Evolutionary conservation across 2,797 vertebrate genomes (phyloP), one percentile per base, ranked within the genome.

Genomic region (Pelobates cultripes): DNA sequence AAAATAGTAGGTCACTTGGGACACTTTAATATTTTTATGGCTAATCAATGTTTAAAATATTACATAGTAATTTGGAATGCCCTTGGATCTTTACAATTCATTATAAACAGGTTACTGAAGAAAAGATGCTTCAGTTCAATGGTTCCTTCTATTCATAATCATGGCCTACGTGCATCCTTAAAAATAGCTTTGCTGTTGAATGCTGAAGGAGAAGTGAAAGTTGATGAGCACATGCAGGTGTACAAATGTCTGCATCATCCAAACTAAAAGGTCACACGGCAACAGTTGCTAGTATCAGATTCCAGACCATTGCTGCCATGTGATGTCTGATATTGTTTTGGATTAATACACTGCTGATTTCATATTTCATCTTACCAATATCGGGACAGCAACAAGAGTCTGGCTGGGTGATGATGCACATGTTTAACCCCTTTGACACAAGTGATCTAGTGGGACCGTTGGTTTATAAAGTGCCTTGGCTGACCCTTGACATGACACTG

Each of bases 201-300:
- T 80, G 70, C 61, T 81, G 84, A 40, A 64, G 44, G 77, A 78
- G 6, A 12, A 0, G 68, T 85, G 85, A 86, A 84, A 77, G 80
- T 88, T 93, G 90, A 90, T 82, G 51, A 85, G 87, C 86, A 89
- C 87, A 89, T 90, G 80, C 91, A 94, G 92, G 86, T 93, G 91
- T 86, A 84, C 87, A 80, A 84, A 84, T 86, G 70, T 87, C 84
- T 80, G 85, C 85, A 86, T 88, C 89, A 92, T 88, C 88, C 87
- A 70, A 74, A 89, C 88, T 83, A 76, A 94, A 95, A 95, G 94
- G 94, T 93, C 94, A 86, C 28, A 7, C 47, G 81, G 87, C 68
- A 76, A 66, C 85, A 85, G 80, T 82, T 90, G 80, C 79, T 81
- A 83, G 89, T 89, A 91, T 94, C 91, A 88, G 86, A 84, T 94